Base-by-base conservation (phyloP, 2,888 invertebrate genomes). In the Xanthorhoe spadicearia region DNA sequence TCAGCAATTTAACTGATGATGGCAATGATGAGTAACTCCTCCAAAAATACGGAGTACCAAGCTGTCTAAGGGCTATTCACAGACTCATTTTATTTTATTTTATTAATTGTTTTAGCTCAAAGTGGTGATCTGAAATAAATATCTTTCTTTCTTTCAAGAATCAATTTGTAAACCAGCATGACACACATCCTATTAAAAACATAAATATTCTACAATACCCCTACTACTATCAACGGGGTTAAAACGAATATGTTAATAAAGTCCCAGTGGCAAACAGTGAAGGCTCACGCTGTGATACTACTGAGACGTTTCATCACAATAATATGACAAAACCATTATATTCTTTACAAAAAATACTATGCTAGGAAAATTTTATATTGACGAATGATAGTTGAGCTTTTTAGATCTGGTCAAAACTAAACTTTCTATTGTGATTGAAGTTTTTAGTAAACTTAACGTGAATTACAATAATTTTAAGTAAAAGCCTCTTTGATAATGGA, bases 291-390 rank as follows among this genome's bases (percentile, higher is more conserved):
- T 92, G 92, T 70, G 92, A 84, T 75, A 75, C 79, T 83, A 83
- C 84, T 86, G 77, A 83, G 85, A 87, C 77, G 76, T 89, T 86
- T 89, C 90, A 89, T 89, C 90, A 87, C 87, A 88, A 84, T 78
- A 78, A 77, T 71, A 76, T 81, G 89, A 90, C 88, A 86, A 82
- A 84, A 87, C 88, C 84, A 88, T 91, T 86, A 85, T 82, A 74
- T 59, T 82, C 78, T 82, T 84, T 85, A 23, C 76, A 77, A 73
- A 71, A 70, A 10, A 46, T 15, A 50, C 46, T 9, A 38, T 51
- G n/a, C 17, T 5, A 23, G 1, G 23, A 23, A 23, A 23, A 18
- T 23, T 19, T 43, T 52, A 51, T 10, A 38, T 43, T 43, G 43
- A 15, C 38, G 13, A 8, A 2, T 43, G 59, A 51, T 38, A 51